These are phyloP conservation scores for Microhierax caerulescens DNA, from an alignment of 2,797 vertebrate species.

Conservation along the genomic window DNA sequence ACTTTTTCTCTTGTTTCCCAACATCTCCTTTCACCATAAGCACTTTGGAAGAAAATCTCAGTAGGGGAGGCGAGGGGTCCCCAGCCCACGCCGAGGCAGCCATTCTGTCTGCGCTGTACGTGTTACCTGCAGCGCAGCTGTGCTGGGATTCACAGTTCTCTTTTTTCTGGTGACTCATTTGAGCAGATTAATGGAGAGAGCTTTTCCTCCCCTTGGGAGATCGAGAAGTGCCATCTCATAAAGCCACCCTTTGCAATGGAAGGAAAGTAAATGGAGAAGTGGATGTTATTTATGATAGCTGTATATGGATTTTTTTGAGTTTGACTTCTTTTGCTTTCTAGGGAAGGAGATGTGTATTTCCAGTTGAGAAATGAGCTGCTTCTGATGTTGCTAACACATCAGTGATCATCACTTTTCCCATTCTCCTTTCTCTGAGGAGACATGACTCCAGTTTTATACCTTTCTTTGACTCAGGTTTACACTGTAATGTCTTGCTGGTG, in stretches of 20 bases:
- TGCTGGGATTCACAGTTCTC: neutral
- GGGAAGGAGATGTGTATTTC: neutral
- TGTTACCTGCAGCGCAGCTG: fast-evolving
- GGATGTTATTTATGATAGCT: neutral
- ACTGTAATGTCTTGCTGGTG: neutral
- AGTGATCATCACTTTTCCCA: neutral
- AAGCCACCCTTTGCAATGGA: neutral
- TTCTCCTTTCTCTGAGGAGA: neutral
- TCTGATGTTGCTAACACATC: neutral
- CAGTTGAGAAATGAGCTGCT: neutral
- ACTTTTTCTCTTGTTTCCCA: neutral
- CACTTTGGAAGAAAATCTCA: neutral
- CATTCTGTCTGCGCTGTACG: neutral
- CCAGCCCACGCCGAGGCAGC: neutral
- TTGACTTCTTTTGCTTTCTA: neutral
- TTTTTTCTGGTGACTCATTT: neutral
- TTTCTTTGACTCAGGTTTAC: neutral
- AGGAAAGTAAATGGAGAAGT: neutral
- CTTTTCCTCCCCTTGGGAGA: neutral
- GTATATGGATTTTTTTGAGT: fast-evolving
- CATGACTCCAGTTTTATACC: neutral
- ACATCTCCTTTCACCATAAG: neutral
- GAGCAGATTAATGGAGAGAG: neutral
- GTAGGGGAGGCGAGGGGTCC: neutral
- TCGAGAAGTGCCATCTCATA: neutral